Evolutionary conservation across 2,888 invertebrate genomes (phyloP).

Genomic region (Lycophotia porphyrea): DNA sequence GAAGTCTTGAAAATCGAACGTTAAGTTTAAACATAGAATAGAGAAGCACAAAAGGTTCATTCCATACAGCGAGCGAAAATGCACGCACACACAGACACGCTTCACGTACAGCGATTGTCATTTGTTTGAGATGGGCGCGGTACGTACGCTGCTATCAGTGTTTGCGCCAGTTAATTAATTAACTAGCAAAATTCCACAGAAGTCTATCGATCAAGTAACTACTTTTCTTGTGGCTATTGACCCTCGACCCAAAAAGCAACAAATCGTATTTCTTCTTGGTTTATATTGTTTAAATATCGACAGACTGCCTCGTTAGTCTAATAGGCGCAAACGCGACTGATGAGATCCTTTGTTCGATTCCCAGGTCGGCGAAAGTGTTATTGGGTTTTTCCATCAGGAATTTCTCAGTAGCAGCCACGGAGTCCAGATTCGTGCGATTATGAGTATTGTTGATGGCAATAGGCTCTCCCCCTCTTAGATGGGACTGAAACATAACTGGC

Average conservation of each 20-base stretch:
- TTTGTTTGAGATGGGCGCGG: neutral
- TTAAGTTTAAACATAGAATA: slow-evolving; percentile 37
- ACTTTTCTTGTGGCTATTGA: neutral
- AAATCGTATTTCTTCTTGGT: neutral
- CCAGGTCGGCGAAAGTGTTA: no score
- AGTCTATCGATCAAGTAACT: neutral
- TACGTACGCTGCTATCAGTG: neutral
- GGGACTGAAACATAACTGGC: no score
- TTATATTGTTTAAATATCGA: neutral
- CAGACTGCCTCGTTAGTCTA: neutral
- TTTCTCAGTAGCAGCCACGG: no score
- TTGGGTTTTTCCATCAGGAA: no score
- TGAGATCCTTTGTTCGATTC: no score
- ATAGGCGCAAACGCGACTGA: no score
- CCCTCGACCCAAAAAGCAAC: neutral
- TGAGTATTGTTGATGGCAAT: no score
- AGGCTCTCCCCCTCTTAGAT: no score
- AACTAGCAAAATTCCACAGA: neutral
- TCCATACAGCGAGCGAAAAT: no score
- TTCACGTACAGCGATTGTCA: neutral
- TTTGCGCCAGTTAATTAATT: neutral
- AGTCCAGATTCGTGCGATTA: no score
- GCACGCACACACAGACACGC: no score
- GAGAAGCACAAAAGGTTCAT: slow-evolving; percentile 21
- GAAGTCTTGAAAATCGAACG: slow-evolving; percentile 58